A percentile compares a stretch with the other conserved stretches of the same genome.
Conservation (phyloP, 2,113 vertebrate species). For the Melanotaenia duboulayi region DNA sequence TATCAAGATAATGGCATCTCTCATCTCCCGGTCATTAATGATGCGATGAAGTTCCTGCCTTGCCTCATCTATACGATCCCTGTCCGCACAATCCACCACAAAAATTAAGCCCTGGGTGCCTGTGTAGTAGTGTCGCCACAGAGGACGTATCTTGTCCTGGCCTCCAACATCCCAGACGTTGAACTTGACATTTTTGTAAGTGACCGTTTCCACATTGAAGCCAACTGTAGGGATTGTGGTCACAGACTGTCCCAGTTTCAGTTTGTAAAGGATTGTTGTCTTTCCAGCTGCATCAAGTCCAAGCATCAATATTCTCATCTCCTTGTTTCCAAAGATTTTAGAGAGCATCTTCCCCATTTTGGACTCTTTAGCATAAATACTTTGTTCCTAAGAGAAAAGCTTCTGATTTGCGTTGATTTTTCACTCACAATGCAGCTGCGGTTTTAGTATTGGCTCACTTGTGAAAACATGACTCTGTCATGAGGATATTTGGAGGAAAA, state of each 20-base stretch:
- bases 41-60: slow-evolving; percentile 99
- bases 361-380: slow-evolving; percentile 83
- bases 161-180: slow-evolving; percentile 99
- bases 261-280: slow-evolving; percentile 99
- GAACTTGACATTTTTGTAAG: slow-evolving; percentile 99
- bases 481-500: neutral
- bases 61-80: slow-evolving; percentile 98
- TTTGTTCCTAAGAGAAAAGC: slow-evolving; percentile 48
- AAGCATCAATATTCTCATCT: slow-evolving; percentile 99
- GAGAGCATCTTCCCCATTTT: slow-evolving; percentile 99
- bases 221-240: slow-evolving; percentile 99
- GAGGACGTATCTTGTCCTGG: slow-evolving; percentile 98
- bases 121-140: slow-evolving; percentile 99
- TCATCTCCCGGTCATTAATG: slow-evolving; percentile 99
- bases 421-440: slow-evolving; percentile 27
- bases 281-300: slow-evolving; percentile 98
- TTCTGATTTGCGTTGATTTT: slow-evolving; percentile 7
- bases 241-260: slow-evolving; percentile 98
- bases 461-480: slow-evolving; percentile 53
- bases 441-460: slow-evolving; percentile 29
- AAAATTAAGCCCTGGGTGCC: slow-evolving; percentile 99
- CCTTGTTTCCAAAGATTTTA: slow-evolving; percentile 99
- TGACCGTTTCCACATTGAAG: slow-evolving; percentile 99
- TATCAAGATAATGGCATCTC: slow-evolving; percentile 99
- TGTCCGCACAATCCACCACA: slow-evolving; percentile 99